Conservation (phyloP, 2,797 vertebrate species). For the Centroberyx gerrardi region DNA sequence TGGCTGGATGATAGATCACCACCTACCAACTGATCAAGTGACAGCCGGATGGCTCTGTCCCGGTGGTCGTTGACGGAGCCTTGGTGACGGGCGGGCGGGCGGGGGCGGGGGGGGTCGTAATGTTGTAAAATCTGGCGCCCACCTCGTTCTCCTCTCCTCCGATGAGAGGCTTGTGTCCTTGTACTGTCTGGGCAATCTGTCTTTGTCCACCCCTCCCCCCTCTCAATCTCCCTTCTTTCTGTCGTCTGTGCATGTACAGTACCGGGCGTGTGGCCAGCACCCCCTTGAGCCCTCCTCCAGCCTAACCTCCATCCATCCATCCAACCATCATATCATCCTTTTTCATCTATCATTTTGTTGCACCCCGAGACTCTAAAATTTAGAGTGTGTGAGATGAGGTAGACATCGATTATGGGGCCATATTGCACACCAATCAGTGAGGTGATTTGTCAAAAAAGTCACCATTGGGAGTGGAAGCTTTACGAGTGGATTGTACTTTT, state of each 20-base stretch:
- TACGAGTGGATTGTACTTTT: not conserved
- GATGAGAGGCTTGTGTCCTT: slow-evolving; percentile 39
- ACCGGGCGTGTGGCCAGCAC: slow-evolving; percentile 58
- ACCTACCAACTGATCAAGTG: slow-evolving; percentile 7
- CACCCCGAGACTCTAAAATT: slow-evolving; percentile 8
- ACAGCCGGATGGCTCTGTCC: slow-evolving; percentile 17
- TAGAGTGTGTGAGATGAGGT: slow-evolving; percentile 11
- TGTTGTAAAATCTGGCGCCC: slow-evolving; percentile 29
- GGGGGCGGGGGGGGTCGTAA: slow-evolving; percentile 7
- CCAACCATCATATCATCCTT: not conserved
- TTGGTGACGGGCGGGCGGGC: not conserved
- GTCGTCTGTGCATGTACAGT: slow-evolving; percentile 55
- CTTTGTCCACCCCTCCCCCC: slow-evolving; percentile 23
- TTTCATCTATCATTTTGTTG: slow-evolving; percentile 42
- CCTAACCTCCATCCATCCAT: slow-evolving; percentile 23
- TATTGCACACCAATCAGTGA: slow-evolving; percentile 11
- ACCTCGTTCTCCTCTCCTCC: slow-evolving; percentile 19
- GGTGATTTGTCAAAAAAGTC: slow-evolving; percentile 14
- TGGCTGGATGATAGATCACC: not conserved
- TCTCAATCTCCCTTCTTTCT: slow-evolving; percentile 12
- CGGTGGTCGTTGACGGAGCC: not conserved
- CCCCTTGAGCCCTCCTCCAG: slow-evolving; percentile 43
- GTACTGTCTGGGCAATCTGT: slow-evolving; percentile 46
- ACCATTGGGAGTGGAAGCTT: not conserved
- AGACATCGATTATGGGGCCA: not conserved